phyloP scores from a whole-genome alignment of 2,888 invertebrate genomes.

The Drosophila atroscutellata region DNA sequence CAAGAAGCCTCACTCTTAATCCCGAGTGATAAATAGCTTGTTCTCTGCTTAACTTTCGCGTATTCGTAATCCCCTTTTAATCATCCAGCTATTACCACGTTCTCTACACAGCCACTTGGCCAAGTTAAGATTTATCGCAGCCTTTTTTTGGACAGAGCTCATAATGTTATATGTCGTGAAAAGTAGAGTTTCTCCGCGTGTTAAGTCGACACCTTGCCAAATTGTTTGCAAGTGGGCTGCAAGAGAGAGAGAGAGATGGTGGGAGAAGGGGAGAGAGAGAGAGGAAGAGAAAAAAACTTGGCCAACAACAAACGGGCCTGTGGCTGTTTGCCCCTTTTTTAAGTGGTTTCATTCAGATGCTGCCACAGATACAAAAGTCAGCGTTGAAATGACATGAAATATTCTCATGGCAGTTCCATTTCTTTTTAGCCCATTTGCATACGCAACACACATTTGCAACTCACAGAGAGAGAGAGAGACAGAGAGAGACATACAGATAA shows the following conservation, averaged over 20 bases:
- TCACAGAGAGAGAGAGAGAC: conserved; percentile 33
- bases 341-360: conserved; percentile 57
- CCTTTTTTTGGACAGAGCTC: conserved; percentile 51
- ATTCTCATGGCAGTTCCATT: conserved; percentile 81
- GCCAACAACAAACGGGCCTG: conserved; percentile 27
- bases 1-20: conserved; percentile 27
- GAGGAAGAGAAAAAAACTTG: conserved; percentile 25
- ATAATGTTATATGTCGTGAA: conserved; percentile 31
- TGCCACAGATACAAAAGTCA: conserved; percentile 72
- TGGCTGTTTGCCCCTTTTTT: conserved; percentile 33
- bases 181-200: conserved; percentile 64
- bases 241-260: background rate
- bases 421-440: conserved; percentile 69
- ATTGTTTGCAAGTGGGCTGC: conserved; percentile 52
- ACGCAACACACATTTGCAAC: conserved; percentile 28
- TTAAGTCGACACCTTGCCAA: conserved; percentile 77
- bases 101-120: conserved; percentile 38
- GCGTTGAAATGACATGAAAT: conserved; percentile 53
- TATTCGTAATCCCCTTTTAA: conserved; percentile 56
- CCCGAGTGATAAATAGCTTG: conserved; percentile 44
- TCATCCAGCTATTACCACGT: conserved; percentile 41
- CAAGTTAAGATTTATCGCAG: conserved; percentile 45
- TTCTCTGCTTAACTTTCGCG: conserved; percentile 55
- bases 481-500: conserved; percentile 23
- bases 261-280: too few species aligned